A percentile compares a stretch with the other conserved stretches of the same genome.
phyloP scores from a whole-genome alignment of 2,888 invertebrate species.

The Morpho achilles region DNA sequence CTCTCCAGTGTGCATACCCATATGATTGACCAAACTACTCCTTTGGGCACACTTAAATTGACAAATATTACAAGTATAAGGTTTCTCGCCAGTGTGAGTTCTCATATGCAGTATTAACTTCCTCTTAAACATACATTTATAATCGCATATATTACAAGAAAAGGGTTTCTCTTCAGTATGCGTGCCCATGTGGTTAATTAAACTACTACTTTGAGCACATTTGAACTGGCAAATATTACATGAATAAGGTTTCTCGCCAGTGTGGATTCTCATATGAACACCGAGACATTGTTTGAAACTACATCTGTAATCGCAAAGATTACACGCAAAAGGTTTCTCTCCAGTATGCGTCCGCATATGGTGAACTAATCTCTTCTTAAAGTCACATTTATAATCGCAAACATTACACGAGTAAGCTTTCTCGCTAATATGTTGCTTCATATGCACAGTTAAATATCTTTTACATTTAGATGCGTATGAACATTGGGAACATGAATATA shows the following conservation, averaged over 20 bases:
- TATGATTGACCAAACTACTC: conserved; percentile 2
- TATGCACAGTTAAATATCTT: background rate
- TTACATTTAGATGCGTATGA: no score
- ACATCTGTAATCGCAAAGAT: background rate
- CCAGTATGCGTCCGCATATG: background rate
- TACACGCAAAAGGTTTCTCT: background rate
- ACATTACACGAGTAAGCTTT: background rate
- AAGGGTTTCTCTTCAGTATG: conserved; percentile 25
- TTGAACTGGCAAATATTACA: background rate
- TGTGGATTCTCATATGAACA: background rate
- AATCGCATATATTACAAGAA: conserved; percentile 23
- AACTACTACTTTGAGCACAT: background rate
- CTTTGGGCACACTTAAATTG: background rate
- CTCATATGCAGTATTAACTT: background rate
- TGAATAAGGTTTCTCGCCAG: background rate
- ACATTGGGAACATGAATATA: no score
- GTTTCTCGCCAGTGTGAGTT: conserved; percentile 7
- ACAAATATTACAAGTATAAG: conserved; percentile 6
- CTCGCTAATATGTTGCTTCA: background rate
- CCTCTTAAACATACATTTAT: conserved; percentile 3
- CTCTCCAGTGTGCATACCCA: conserved; percentile 3
- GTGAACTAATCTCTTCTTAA: background rate
- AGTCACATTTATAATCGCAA: background rate
- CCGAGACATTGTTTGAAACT: background rate
- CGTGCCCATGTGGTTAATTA: conserved; percentile 19